Percentiles rank a stretch among this genome's conserved stretches.
Evolutionary conservation across 2,888 invertebrate species (phyloP).

Genomic region (Caenorhabditis sinica): DNA sequence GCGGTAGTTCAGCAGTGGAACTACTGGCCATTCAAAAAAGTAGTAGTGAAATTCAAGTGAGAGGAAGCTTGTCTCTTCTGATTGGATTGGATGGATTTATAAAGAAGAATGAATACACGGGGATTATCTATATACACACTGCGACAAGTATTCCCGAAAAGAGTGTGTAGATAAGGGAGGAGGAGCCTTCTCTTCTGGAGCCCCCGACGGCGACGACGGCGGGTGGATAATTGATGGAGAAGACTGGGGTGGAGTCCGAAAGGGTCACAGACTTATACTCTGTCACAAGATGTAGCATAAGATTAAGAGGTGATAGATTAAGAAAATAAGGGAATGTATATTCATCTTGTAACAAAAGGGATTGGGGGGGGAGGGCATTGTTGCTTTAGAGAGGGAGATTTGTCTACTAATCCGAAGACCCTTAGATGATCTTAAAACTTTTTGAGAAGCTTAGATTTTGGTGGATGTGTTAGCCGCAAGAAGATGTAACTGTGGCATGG

Average conservation of each 20-base stretch:
- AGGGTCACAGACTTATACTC: neutral
- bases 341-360: conserved; percentile 10
- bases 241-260: conserved; percentile 38
- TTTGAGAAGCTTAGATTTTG: neutral
- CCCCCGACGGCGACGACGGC: neutral
- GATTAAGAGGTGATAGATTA: conserved; percentile 15
- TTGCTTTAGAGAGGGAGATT: neutral
- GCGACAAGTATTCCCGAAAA: neutral
- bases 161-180: conserved; percentile 30
- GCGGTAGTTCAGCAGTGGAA: neutral
- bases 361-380: neutral
- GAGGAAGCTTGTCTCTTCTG: neutral
- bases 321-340: neutral
- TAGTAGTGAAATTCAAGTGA: neutral
- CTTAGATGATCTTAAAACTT: conserved; percentile 20
- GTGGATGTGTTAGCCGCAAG: no score
- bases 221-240: conserved; percentile 40
- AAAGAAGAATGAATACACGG: conserved; percentile 22
- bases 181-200: conserved; percentile 14
- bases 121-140: conserved; percentile 15
- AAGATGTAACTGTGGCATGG: neutral
- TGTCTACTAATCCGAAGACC: conserved; percentile 12
- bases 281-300: neutral
- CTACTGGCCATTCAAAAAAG: conserved; percentile 21
- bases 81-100: conserved; percentile 36